Evolutionary conservation across 2,797 vertebrate species (phyloP).

Genomic region (Acomys russatus): DNA sequence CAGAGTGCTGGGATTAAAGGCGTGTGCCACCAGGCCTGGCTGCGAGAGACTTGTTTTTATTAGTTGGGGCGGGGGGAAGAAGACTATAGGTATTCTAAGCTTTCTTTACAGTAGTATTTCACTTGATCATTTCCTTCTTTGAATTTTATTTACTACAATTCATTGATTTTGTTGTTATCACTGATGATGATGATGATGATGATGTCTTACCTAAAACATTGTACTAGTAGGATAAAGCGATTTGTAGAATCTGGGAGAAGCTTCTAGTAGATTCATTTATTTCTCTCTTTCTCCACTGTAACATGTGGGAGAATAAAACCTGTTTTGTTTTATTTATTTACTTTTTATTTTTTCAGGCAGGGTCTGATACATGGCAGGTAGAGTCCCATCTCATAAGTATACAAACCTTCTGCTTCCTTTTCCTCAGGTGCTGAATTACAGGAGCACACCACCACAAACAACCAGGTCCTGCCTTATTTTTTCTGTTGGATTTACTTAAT

Average conservation of each 20-base stretch:
- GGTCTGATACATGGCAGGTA: neutral
- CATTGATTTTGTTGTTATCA: neutral
- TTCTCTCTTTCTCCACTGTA: neutral
- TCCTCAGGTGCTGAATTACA: neutral
- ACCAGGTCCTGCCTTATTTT: neutral
- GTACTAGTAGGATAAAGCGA: neutral
- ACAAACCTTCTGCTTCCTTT: neutral
- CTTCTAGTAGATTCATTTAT: neutral
- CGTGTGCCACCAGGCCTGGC: too few relatives aligned
- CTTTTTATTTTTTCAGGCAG: too few relatives aligned
- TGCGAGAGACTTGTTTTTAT: neutral
- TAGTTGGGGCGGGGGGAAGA: neutral
- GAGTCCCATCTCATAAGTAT: neutral
- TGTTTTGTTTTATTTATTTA: neutral
- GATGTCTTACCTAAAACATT: neutral
- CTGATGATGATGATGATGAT: neutral
- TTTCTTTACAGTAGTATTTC: slow-evolving; percentile 40
- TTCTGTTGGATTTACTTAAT: neutral
- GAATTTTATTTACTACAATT: slow-evolving; percentile 32
- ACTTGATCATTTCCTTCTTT: slow-evolving; percentile 4
- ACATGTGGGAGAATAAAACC: neutral
- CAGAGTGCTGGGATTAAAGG: too few relatives aligned
- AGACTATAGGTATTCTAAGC: neutral
- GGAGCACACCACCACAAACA: neutral
- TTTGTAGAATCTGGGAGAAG: neutral